These are phyloP conservation scores for Macrobrachium rosenbergii DNA, from an alignment of 1,140 invertebrate species.

Conservation along the genomic window DNA sequence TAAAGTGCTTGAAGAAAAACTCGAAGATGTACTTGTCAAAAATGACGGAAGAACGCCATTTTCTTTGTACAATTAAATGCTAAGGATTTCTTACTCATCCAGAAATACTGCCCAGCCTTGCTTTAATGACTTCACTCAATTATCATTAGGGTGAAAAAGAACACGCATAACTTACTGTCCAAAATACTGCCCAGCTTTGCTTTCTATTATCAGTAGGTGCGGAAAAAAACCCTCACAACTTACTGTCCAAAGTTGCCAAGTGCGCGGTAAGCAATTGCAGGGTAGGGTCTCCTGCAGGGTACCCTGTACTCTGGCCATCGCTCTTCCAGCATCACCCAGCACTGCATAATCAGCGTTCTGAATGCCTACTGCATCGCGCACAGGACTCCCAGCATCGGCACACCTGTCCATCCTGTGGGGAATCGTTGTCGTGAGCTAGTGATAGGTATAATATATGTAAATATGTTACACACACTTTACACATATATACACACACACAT, in stretches of 20 bases:
- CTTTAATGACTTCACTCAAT: background rate
- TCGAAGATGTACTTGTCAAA: too few species aligned
- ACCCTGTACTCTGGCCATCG: constrained; percentile 45
- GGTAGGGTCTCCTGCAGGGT: constrained; percentile 45
- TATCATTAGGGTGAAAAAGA: background rate
- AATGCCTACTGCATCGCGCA: background rate
- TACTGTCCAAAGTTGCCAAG: constrained; percentile 42
- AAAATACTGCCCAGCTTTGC: too few species aligned
- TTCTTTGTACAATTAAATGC: too few species aligned
- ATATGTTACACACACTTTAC: background rate
- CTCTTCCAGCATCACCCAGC: constrained; percentile 60
- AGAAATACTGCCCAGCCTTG: too few species aligned
- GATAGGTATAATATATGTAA: constrained; percentile 6
- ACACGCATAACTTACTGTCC: background rate
- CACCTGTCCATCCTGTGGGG: constrained; percentile 26
- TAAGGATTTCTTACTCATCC: too few species aligned
- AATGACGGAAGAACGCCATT: too few species aligned
- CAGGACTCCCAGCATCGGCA: constrained; percentile 23
- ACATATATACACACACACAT: constrained; percentile 33
- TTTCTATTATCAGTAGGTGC: too few species aligned
- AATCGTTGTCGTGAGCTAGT: background rate
- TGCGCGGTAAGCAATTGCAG: constrained; percentile 55
- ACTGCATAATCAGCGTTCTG: constrained; percentile 35
- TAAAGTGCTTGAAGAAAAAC: too few species aligned
- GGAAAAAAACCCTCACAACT: too few species aligned